Conservation (phyloP, 2,888 invertebrate species). For the Cerceris ruficornis region DNA sequence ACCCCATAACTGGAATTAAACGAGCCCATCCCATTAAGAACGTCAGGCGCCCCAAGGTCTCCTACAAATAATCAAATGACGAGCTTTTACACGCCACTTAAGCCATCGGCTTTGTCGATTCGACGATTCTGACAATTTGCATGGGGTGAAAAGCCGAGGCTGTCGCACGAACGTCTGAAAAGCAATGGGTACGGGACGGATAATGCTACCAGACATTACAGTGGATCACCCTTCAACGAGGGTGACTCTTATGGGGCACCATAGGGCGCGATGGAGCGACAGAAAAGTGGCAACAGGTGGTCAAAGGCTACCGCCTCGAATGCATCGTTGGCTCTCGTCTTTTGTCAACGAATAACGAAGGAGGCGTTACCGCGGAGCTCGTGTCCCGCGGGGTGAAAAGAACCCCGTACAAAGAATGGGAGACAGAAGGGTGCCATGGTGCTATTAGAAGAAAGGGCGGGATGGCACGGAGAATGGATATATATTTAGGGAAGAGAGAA, state of each 20-base stretch:
- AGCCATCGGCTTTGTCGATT: neutral
- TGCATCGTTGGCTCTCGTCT: conserved; percentile 21
- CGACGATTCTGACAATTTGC: neutral
- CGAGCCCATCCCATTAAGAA: no score
- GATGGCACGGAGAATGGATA: conserved; percentile 5
- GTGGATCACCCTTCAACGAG: conserved; percentile 51
- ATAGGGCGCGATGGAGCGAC: conserved; percentile 20
- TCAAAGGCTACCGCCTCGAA: conserved; percentile 62
- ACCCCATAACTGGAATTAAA: no score
- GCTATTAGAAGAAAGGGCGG: conserved; percentile 23
- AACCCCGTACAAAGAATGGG: conserved; percentile 33
- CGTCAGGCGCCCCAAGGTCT: no score
- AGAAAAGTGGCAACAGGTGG: conserved; percentile 68
- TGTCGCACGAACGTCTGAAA: conserved; percentile 1
- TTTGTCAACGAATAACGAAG: conserved; percentile 73
- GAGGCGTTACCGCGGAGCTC: conserved; percentile 58
- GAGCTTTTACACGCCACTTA: neutral
- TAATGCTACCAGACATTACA: conserved; percentile 6
- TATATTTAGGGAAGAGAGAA: conserved; percentile 11
- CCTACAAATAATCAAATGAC: neutral
- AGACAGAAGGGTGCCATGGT: conserved; percentile 13
- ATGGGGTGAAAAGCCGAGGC: neutral
- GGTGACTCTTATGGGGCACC: conserved; percentile 35
- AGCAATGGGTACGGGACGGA: neutral
- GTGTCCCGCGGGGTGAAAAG: conserved; percentile 56